phyloP scores from a whole-genome alignment of 2,797 vertebrate genomes.

The Typhlichthys subterraneus region DNA sequence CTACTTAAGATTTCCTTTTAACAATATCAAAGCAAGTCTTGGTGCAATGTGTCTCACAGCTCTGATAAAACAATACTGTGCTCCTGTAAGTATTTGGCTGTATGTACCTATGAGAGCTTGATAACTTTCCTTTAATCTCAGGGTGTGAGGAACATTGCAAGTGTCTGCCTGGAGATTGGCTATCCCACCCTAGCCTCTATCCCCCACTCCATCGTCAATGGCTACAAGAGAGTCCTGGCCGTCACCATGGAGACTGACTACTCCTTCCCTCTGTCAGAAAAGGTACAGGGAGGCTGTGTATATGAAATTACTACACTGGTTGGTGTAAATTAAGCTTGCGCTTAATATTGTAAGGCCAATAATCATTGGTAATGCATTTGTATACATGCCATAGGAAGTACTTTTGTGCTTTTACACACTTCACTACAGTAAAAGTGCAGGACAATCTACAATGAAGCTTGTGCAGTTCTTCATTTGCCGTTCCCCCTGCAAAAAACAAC shows the following conservation, averaged over 20 bases:
- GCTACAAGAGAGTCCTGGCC: conserved; percentile 94
- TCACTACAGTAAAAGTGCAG: conserved; percentile 14
- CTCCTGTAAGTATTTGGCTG: too few relatives aligned
- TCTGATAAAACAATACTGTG: too few relatives aligned
- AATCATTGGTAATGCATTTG: too few relatives aligned
- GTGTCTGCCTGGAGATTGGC: conserved; percentile 93
- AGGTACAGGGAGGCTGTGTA: conserved; percentile 75
- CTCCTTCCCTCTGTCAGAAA: conserved; percentile 95
- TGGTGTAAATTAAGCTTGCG: too few relatives aligned
- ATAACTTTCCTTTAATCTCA: conserved; percentile 40
- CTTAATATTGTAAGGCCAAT: too few relatives aligned
- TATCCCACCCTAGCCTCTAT: conserved; percentile 96
- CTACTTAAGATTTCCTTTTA: too few relatives aligned
- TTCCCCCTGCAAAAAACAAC: conserved; percentile 81
- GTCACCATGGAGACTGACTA: conserved; percentile 93
- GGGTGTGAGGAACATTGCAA: conserved; percentile 97
- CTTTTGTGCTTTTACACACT: too few relatives aligned
- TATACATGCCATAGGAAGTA: too few relatives aligned
- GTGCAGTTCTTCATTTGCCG: conserved; percentile 74
- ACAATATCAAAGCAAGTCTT: too few relatives aligned
- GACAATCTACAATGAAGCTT: conserved; percentile 73
- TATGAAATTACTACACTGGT: neutral
- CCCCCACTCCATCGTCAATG: conserved; percentile 93
- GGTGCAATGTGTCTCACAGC: too few relatives aligned
- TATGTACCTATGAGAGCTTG: too few relatives aligned